Conservation (phyloP, 2,113 vertebrate genomes). For the Lucifuga dentata region DNA sequence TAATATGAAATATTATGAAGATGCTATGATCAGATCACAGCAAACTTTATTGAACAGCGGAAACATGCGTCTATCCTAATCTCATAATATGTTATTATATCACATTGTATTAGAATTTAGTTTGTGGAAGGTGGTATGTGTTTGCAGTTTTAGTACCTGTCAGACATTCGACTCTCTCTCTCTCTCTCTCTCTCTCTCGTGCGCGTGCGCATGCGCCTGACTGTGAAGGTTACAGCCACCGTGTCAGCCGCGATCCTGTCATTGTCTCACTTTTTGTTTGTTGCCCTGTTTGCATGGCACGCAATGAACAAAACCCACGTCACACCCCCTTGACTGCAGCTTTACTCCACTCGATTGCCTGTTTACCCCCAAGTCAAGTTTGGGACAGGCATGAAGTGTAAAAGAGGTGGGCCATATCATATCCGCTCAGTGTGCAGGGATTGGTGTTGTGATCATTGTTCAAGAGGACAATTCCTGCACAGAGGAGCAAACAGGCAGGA, state of each 20-base stretch:
- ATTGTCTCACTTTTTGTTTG: constrained; percentile 61
- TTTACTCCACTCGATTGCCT: constrained; percentile 73
- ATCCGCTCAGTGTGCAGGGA: constrained; percentile 60
- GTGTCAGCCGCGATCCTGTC: constrained; percentile 42
- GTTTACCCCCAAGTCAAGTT: constrained; percentile 78
- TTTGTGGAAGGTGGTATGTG: too few relatives aligned
- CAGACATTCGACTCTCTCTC: too few relatives aligned
- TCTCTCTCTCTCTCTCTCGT: too few relatives aligned
- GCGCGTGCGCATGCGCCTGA: too few relatives aligned
- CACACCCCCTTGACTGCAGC: constrained; percentile 61
- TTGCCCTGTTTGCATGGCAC: constrained; percentile 48
- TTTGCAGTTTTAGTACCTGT: too few relatives aligned
- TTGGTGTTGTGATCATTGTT: constrained; percentile 63
- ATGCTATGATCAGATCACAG: too few relatives aligned
- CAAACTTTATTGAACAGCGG: too few relatives aligned
- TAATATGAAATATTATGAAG: too few relatives aligned
- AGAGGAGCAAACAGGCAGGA: constrained; percentile 44
- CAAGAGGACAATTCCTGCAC: constrained; percentile 51
- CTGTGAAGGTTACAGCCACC: constrained; percentile 41
- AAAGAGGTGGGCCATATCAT: constrained; percentile 70
- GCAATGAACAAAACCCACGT: constrained; percentile 30
- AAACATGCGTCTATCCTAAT: too few relatives aligned
- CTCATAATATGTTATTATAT: too few relatives aligned
- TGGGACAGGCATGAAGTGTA: constrained; percentile 66
- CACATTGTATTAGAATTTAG: too few relatives aligned